Percentiles rank a stretch among this genome's conserved stretches.
These are phyloP conservation scores for Autographa gamma DNA, from an alignment of 2,888 invertebrate genomes.

Conservation along the genomic window DNA sequence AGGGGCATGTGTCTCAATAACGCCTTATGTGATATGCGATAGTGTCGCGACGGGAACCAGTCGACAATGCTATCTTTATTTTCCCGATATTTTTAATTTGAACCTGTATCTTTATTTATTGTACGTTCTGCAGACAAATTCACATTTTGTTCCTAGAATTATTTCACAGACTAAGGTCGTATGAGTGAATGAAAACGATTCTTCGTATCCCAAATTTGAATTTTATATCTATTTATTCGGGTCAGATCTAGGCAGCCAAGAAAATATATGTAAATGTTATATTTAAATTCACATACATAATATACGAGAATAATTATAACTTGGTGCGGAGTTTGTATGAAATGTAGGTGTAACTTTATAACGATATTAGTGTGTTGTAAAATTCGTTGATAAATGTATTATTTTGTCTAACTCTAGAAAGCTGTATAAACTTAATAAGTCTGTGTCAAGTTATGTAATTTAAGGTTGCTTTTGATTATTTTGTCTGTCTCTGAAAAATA, in stretches of 20 bases:
- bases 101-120: background rate
- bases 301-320: slow-evolving; percentile 14
- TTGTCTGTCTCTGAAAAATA: background rate
- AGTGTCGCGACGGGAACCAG: slow-evolving; percentile 27
- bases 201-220: background rate
- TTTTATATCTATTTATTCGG: background rate
- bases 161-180: background rate
- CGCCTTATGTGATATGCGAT: slow-evolving; percentile 64
- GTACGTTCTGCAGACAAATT: background rate
- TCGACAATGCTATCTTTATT: slow-evolving; percentile 21
- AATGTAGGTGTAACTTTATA: slow-evolving; percentile 1
- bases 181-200: background rate
- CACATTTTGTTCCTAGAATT: background rate
- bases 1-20: slow-evolving; percentile 74
- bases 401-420: background rate
- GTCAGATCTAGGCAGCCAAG: background rate
- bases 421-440: slow-evolving; percentile 1
- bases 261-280: slow-evolving; percentile 1
- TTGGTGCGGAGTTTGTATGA: slow-evolving; percentile 5
- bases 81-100: slow-evolving; percentile 11
- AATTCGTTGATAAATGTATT: slow-evolving; percentile 4
- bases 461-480: background rate
- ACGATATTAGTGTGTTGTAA: background rate
- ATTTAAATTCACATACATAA: slow-evolving; percentile 1
- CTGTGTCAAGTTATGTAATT: background rate